Evolutionary conservation across 1,140 invertebrate genomes (phyloP).

Genomic region (Drosophila novamexicana): DNA sequence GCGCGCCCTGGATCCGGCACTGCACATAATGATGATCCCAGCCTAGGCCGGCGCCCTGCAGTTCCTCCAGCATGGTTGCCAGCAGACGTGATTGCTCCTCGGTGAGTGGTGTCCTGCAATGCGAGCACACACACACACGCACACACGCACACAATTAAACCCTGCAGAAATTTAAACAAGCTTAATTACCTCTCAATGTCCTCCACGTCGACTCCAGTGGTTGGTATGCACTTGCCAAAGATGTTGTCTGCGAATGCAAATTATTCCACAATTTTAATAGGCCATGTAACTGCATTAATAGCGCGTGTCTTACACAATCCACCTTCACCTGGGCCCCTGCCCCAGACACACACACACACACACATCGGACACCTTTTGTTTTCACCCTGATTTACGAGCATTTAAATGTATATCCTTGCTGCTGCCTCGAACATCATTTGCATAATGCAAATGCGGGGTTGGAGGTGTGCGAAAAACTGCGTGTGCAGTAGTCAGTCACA

Average conservation of each 20-base stretch:
- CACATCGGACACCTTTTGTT: constrained; percentile 67
- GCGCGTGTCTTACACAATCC: constrained; percentile 39
- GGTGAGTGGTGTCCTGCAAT: constrained; percentile 71
- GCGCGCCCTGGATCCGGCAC: constrained; percentile 80
- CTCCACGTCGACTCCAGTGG: constrained; percentile 86
- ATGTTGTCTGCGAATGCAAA: constrained; percentile 88
- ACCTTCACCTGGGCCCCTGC: neutral
- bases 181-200: constrained; percentile 87
- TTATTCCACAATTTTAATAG: constrained; percentile 51
- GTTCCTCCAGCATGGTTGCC: constrained; percentile 83
- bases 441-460: constrained; percentile 72
- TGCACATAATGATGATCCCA: constrained; percentile 84
- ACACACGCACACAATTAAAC: neutral
- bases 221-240: constrained; percentile 91
- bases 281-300: constrained; percentile 65
- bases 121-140: neutral
- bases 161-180: neutral
- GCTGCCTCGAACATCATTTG: constrained; percentile 69
- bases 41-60: constrained; percentile 82
- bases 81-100: constrained; percentile 80
- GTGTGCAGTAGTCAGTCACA: constrained; percentile 29
- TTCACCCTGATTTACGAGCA: constrained; percentile 75
- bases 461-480: constrained; percentile 31
- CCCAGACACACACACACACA: neutral
- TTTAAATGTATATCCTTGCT: constrained; percentile 77